A percentile compares a stretch with the other conserved stretches of the same genome.
phyloP scores from a whole-genome alignment of 2,797 vertebrate species.

The Catostomus latipinnis region DNA sequence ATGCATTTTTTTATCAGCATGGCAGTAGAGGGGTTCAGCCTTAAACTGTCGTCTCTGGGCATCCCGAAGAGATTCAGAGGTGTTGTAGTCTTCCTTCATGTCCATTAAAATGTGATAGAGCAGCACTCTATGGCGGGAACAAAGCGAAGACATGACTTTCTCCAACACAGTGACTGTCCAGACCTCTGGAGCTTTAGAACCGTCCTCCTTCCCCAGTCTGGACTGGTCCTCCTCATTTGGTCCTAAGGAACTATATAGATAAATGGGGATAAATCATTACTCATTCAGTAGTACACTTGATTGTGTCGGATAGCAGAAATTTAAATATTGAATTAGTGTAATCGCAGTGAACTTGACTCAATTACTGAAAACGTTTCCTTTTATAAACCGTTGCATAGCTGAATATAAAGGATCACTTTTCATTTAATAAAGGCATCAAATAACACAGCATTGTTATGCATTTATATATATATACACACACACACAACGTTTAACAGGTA shows the following conservation, averaged over 20 bases:
- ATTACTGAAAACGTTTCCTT: too few species aligned
- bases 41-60: conserved; percentile 69
- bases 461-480: not conserved
- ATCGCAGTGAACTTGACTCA: too few species aligned
- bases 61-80: conserved; percentile 73
- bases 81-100: conserved; percentile 82
- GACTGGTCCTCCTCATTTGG: conserved; percentile 76
- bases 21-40: conserved; percentile 76
- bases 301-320: too few species aligned
- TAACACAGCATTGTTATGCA: not conserved
- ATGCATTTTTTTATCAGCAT: conserved; percentile 72
- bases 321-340: not conserved
- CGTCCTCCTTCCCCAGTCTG: conserved; percentile 70
- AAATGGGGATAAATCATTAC: conserved; percentile 64
- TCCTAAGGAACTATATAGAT: conserved; percentile 86
- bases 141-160: conserved; percentile 88
- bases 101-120: conserved; percentile 89
- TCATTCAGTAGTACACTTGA: conserved; percentile 6
- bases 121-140: conserved; percentile 88
- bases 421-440: not conserved
- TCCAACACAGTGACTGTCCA: conserved; percentile 81
- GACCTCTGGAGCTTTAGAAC: conserved; percentile 75
- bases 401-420: not conserved
- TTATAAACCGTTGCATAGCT: not conserved
- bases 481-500: not conserved